phyloP scores from a whole-genome alignment of 1,140 invertebrate species.

The Aphis gossypii region DNA sequence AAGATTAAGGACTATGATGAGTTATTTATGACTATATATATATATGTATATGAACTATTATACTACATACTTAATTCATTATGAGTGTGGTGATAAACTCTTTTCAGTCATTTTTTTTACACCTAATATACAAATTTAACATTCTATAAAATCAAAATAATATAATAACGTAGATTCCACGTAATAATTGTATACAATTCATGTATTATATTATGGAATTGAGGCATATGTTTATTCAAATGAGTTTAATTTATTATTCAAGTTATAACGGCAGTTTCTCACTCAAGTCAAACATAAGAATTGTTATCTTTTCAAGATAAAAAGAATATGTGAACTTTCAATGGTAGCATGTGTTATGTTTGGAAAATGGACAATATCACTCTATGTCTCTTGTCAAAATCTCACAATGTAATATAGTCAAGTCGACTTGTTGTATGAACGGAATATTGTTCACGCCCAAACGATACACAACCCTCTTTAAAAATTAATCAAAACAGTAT shows the following conservation, averaged over 20 bases:
- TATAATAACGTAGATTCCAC: neutral
- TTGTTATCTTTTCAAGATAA: neutral
- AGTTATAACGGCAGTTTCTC: neutral
- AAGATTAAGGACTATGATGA: neutral
- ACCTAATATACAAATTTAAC: too few relatives aligned
- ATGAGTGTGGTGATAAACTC: neutral
- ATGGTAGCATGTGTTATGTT: neutral
- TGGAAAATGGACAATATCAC: neutral
- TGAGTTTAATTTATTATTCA: neutral
- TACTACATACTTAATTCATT: neutral
- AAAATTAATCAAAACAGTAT: neutral
- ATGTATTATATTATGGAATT: neutral
- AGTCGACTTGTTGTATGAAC: neutral
- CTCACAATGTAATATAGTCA: neutral
- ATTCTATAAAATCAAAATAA: neutral
- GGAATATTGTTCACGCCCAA: neutral
- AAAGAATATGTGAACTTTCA: neutral
- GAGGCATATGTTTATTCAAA: neutral
- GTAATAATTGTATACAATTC: neutral
- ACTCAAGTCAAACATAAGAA: neutral
- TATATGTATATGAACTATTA: too few relatives aligned
- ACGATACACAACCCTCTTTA: neutral
- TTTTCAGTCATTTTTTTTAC: neutral
- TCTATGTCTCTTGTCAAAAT: neutral
- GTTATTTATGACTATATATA: neutral